Conservation (phyloP, 1,140 invertebrate species). For the Armadillidium nasatum region DNA sequence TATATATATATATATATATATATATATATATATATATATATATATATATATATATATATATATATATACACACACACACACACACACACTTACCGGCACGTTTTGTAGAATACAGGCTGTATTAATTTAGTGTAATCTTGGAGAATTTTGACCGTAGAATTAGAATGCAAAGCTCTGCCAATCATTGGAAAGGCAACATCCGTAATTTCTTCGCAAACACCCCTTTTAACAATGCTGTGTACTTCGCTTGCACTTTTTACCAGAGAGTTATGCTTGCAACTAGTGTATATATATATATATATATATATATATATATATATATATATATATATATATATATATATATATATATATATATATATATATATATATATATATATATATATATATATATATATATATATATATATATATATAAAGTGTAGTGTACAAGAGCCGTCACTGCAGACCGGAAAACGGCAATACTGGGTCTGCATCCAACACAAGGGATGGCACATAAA, state of each 20-base stretch:
- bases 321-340: conserved; percentile 3
- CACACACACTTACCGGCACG: not conserved
- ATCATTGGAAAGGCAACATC: not conserved
- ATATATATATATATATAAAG: too few species aligned
- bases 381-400: too few species aligned
- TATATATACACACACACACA: too few species aligned
- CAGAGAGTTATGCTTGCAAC: not conserved
- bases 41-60: too few species aligned
- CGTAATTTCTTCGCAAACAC: not conserved
- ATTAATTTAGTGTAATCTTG: not conserved
- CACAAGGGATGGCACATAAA: too few species aligned
- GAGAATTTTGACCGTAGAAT: not conserved
- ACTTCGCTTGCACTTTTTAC: not conserved
- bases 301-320: conserved; percentile 15
- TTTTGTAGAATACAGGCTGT: not conserved
- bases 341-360: conserved; percentile 6
- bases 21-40: too few species aligned
- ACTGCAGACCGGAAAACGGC: too few species aligned
- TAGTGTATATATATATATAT: conserved; percentile 9
- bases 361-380: too few species aligned
- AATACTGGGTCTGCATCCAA: too few species aligned
- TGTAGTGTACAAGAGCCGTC: too few species aligned
- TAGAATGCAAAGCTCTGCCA: not conserved
- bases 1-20: too few species aligned
- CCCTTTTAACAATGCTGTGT: not conserved